These are phyloP conservation scores for Montipora efflorescens DNA, from an alignment of 64 coral and sea anemone species.

Conservation along the genomic window DNA sequence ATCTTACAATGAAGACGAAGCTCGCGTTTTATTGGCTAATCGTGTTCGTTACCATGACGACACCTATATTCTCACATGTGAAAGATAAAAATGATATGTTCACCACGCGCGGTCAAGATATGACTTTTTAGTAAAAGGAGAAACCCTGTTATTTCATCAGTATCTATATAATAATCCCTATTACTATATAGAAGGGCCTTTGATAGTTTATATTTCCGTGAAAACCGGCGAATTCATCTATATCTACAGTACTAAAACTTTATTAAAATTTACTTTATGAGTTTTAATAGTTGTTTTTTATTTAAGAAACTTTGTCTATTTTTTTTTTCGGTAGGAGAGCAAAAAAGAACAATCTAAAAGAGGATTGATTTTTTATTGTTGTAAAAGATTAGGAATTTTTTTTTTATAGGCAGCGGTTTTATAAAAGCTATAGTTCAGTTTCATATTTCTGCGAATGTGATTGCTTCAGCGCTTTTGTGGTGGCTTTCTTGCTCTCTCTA, in stretches of 20 bases:
- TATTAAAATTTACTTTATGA: slow-evolving; percentile 52
- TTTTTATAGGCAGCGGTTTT: slow-evolving; percentile 22
- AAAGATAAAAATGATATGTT: too few species aligned
- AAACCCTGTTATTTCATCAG: too few species aligned
- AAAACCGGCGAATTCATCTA: neutral
- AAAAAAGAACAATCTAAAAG: slow-evolving; percentile 2
- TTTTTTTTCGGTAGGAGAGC: neutral
- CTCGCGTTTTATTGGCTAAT: too few species aligned
- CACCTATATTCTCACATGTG: too few species aligned
- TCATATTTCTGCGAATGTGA: slow-evolving; percentile 33
- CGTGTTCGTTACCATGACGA: too few species aligned
- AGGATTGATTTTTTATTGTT: slow-evolving; percentile 5
- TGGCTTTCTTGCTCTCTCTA: neutral
- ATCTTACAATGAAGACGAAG: too few species aligned
- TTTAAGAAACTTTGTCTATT: slow-evolving; percentile 1
- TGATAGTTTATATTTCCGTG: neutral
- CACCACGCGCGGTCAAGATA: too few species aligned
- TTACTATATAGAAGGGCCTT: neutral
- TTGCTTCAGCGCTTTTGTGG: neutral
- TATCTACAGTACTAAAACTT: neutral
- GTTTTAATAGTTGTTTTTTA: slow-evolving; percentile 2
- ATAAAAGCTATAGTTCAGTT: slow-evolving; percentile 62
- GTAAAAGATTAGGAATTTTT: slow-evolving; percentile 16
- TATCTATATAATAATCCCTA: neutral
- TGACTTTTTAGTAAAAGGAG: too few species aligned